Evolutionary conservation across 2,888 invertebrate genomes (phyloP).

Genomic region (Eugnorisma glareosa): DNA sequence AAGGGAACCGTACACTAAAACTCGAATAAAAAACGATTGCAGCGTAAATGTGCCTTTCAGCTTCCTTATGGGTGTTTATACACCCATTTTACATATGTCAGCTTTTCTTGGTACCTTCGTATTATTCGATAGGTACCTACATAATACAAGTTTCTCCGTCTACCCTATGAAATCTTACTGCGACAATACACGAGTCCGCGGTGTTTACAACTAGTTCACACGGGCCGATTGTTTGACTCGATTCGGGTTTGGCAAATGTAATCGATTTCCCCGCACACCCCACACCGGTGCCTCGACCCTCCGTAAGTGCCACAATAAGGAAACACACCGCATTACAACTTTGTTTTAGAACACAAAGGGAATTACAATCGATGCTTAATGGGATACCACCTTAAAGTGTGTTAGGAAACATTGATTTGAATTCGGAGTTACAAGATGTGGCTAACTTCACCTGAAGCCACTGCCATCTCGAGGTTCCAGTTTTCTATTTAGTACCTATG

Average conservation of each 20-base stretch:
- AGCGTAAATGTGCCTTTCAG: no score
- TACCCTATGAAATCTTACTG: slow-evolving; percentile 6
- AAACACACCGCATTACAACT: slow-evolving; percentile 43
- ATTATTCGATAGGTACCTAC: neutral
- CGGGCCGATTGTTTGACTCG: slow-evolving; percentile 55
- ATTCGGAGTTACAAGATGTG: neutral
- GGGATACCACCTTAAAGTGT: neutral
- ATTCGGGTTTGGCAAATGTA: slow-evolving; percentile 56
- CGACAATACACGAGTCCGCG: slow-evolving; percentile 27
- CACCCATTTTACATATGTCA: no score
- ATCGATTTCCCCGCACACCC: slow-evolving; percentile 55
- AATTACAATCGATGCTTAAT: slow-evolving; percentile 15
- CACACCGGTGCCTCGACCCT: slow-evolving; percentile 51
- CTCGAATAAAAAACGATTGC: no score
- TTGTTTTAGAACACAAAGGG: slow-evolving; percentile 23
- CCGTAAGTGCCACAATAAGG: slow-evolving; percentile 49
- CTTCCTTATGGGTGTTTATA: no score
- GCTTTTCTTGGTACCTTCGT: no score
- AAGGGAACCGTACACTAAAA: no score
- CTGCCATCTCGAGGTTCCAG: neutral
- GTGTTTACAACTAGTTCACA: slow-evolving; percentile 53
- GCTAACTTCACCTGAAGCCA: neutral
- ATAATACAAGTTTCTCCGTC: neutral
- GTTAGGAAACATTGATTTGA: slow-evolving; percentile 10
- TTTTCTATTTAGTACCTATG: neutral